Conservation (phyloP, 2,797 vertebrate genomes). For the Pagetopsis macropterus region DNA sequence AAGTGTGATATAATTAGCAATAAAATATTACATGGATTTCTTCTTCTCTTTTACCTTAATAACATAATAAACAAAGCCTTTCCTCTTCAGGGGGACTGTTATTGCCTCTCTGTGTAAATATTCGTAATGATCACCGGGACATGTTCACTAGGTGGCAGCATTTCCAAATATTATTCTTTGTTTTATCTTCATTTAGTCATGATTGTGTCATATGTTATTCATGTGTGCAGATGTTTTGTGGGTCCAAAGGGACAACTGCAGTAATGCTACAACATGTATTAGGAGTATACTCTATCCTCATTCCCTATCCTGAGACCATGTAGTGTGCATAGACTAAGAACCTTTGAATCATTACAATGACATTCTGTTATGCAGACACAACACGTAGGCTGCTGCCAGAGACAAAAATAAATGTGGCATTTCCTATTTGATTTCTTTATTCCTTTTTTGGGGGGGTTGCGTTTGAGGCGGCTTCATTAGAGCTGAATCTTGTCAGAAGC, state of each 20-base stretch:
- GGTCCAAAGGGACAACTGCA: neutral
- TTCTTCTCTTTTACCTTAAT: neutral
- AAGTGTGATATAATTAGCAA: neutral
- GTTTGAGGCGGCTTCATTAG: slow-evolving; percentile 38
- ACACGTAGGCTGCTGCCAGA: neutral
- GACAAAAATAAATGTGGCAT: slow-evolving; percentile 16
- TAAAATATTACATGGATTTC: neutral
- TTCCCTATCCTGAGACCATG: neutral
- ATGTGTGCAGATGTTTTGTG: slow-evolving; percentile 6
- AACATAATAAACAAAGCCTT: neutral
- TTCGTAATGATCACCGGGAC: neutral
- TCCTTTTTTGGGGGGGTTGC: neutral
- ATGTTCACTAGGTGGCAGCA: slow-evolving; percentile 75
- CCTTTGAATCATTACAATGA: neutral
- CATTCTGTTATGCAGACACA: slow-evolving; percentile 10
- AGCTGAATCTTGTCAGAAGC: slow-evolving; percentile 41
- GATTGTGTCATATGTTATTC: neutral
- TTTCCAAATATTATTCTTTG: slow-evolving; percentile 44
- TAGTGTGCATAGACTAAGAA: neutral
- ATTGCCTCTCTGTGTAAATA: neutral
- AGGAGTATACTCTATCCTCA: neutral
- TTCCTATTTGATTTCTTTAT: slow-evolving; percentile 9
- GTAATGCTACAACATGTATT: neutral
- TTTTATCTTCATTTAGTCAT: neutral
- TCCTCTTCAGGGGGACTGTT: neutral